A percentile compares a stretch with the other conserved stretches of the same genome.
Conservation (phyloP, 2,888 invertebrate species). For the Mythimna loreyi region DNA sequence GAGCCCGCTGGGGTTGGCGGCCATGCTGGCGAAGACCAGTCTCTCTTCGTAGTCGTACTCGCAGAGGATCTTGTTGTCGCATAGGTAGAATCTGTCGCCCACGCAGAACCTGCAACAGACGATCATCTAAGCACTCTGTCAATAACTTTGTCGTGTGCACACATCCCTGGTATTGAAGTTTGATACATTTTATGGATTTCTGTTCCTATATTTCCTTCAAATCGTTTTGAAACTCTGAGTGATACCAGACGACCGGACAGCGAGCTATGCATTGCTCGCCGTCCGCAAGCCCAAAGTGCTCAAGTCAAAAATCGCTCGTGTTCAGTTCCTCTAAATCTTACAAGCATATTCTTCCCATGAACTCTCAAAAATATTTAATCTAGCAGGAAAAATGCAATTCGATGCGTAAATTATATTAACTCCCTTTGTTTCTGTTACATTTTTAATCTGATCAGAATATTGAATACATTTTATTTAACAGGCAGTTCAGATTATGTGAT, state of each 20-base stretch:
- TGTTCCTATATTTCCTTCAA: neutral
- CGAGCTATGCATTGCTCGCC: too few relatives aligned
- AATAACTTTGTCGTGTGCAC: neutral
- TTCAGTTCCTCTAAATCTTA: too few relatives aligned
- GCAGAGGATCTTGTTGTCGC: conserved; percentile 98
- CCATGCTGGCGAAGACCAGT: conserved; percentile 97
- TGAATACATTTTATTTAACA: neutral
- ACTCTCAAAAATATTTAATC: too few relatives aligned
- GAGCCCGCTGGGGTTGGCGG: conserved; percentile 95
- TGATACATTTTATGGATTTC: neutral
- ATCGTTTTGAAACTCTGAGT: neutral
- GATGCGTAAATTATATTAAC: neutral
- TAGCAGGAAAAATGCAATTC: neutral
- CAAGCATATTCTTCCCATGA: too few relatives aligned
- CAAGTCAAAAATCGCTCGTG: too few relatives aligned
- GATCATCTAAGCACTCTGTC: conserved; percentile 30
- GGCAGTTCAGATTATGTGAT: neutral
- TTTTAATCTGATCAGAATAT: neutral
- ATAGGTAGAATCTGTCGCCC: conserved; percentile 97
- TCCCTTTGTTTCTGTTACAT: neutral
- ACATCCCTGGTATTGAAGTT: neutral
- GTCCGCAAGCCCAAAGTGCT: too few relatives aligned
- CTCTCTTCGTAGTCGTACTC: conserved; percentile 98
- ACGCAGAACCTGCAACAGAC: conserved; percentile 95
- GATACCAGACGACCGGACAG: too few relatives aligned